Percentiles rank a stretch among this genome's conserved stretches.
phyloP scores from a whole-genome alignment of 2,888 invertebrate species.

The Thecophora atra region DNA sequence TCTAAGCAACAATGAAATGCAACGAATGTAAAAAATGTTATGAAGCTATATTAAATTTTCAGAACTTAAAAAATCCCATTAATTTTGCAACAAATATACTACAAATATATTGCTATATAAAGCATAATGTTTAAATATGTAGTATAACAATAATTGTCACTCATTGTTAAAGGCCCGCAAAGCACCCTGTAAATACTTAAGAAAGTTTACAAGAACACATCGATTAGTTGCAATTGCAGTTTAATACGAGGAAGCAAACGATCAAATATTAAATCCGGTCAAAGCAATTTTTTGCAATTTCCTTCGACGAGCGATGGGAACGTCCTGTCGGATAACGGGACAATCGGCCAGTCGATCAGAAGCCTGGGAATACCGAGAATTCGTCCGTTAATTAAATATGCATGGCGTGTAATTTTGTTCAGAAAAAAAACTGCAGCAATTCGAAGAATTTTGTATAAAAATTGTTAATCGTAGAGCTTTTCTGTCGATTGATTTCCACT shows the following conservation, averaged over 20 bases:
- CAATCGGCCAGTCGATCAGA: no score
- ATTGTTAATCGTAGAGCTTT: background rate
- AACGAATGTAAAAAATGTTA: no score
- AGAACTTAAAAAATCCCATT: no score
- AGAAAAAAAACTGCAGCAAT: background rate
- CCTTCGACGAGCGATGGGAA: background rate
- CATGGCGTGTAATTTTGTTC: slow-evolving; percentile 7
- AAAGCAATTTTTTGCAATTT: slow-evolving; percentile 10
- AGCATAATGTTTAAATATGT: no score
- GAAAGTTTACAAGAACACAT: background rate
- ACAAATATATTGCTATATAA: no score
- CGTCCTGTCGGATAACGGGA: background rate
- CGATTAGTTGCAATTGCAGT: slow-evolving; percentile 9
- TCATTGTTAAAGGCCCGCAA: no score
- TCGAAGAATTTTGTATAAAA: no score
- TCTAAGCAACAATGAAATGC: no score
- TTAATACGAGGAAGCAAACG: background rate
- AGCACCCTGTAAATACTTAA: no score
- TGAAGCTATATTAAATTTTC: no score
- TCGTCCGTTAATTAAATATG: background rate
- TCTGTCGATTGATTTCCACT: background rate
- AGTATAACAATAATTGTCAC: no score
- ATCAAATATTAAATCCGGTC: background rate
- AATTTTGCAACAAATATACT: no score
- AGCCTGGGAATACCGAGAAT: background rate